phyloP scores from a whole-genome alignment of 2,113 vertebrate genomes.

The Chaetura pelagica region DNA sequence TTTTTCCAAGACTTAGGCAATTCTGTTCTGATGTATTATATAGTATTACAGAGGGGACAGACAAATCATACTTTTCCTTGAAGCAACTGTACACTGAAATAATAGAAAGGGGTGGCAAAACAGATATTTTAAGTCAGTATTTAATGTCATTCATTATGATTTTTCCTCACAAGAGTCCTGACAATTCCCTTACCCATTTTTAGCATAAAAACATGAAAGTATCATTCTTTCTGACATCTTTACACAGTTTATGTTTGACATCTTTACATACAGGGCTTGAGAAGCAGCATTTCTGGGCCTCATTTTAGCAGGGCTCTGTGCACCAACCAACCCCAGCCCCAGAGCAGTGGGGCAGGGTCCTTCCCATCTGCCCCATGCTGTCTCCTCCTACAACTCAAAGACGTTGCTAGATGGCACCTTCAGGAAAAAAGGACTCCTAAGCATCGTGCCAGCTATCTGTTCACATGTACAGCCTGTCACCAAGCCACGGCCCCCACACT shows the following conservation, averaged over 20 bases:
- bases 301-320: rapidly evolving
- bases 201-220: neutral
- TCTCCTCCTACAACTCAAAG: constrained; percentile 50
- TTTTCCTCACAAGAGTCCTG: constrained; percentile 43
- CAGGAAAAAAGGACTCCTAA: constrained; percentile 37
- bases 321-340: neutral
- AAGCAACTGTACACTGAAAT: constrained; percentile 70
- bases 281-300: neutral
- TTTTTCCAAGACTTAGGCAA: constrained; percentile 67
- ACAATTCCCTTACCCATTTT: constrained; percentile 25
- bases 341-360: neutral
- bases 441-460: constrained; percentile 30
- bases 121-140: constrained; percentile 37
- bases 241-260: neutral
- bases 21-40: constrained; percentile 72
- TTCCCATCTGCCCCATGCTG: neutral
- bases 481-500: neutral
- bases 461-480: constrained; percentile 48
- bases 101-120: constrained; percentile 60
- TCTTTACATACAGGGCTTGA: neutral
- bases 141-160: neutral
- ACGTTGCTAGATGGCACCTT: neutral
- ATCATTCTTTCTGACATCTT: constrained; percentile 46
- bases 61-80: constrained; percentile 70
- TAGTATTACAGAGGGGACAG: constrained; percentile 68